phyloP scores from a whole-genome alignment of 2,113 vertebrate genomes.

The Trinectes maculatus region DNA sequence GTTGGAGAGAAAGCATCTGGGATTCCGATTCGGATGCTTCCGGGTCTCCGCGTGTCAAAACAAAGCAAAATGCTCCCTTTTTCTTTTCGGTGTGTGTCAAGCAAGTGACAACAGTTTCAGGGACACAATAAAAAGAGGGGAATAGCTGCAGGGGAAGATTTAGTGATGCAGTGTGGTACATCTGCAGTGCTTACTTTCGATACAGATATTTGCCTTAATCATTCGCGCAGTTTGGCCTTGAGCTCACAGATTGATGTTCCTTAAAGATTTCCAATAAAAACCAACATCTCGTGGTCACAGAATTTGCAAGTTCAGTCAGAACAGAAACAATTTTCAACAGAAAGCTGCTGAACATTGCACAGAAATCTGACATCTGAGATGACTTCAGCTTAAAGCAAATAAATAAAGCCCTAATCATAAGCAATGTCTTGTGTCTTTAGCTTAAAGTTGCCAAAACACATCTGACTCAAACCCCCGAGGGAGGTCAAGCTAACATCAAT shows the following conservation, averaged over 20 bases:
- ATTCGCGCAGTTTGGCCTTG: slow-evolving; percentile 50
- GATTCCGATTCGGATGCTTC: slow-evolving; percentile 28
- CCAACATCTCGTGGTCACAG: slow-evolving; percentile 39
- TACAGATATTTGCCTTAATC: slow-evolving; percentile 63
- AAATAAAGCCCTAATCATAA: slow-evolving; percentile 27
- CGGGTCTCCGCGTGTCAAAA: slow-evolving; percentile 1
- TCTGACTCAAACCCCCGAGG: slow-evolving; percentile 40
- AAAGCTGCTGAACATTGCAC: slow-evolving; percentile 25
- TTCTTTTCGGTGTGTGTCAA: slow-evolving; percentile 3
- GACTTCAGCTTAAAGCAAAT: slow-evolving; percentile 29
- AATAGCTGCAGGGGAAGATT: slow-evolving; percentile 57
- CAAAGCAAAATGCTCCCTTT: slow-evolving; percentile 13
- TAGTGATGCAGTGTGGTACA: slow-evolving; percentile 37
- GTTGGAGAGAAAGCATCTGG: slow-evolving; percentile 54
- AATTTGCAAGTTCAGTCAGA: slow-evolving; percentile 57
- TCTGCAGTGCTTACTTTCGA: slow-evolving; percentile 44
- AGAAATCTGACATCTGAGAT: slow-evolving; percentile 48
- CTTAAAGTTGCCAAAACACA: slow-evolving; percentile 41
- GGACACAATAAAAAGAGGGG: slow-evolving; percentile 20
- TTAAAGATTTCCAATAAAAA: slow-evolving; percentile 63
- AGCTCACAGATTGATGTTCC: slow-evolving; percentile 53
- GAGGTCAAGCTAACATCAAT: slow-evolving; percentile 76
- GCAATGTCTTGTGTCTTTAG: slow-evolving; percentile 32
- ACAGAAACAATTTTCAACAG: no score
- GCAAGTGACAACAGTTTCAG: slow-evolving; percentile 24